Base-by-base conservation (phyloP, 35 echinoderm and acorn worm species). In the Apostichopus japonicus region DNA sequence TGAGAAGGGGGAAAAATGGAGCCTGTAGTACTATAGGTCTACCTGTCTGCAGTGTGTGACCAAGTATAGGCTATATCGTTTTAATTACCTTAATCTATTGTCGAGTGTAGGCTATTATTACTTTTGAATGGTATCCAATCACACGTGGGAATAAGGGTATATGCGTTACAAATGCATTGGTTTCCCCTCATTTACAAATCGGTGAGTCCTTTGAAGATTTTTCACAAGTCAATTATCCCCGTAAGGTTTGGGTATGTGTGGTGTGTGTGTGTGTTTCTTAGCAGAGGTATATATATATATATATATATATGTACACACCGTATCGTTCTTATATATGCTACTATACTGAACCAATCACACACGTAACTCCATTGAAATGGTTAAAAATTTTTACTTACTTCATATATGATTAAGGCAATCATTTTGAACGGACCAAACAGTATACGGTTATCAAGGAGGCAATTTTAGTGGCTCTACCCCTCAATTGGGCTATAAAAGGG, bases 151-250 rank as follows among this genome's bases (percentile, higher is more conserved):
- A 84, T 84, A 6, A 58, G 56, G 81, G 81, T 57, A 84, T 58
- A 84, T 59, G 56, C 54, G 57, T 84, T 84, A 57, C 81, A 17
- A 84, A 57, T 84, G 81, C 56, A 84, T 57, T 57, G 17, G 81
- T n/a, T 57, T 44, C 33, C 81, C 81, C 81, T 58, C 19, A 84
- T 84, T 84, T 58, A 84, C 81, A 84, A 84, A 84, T 84, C 81
- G 81, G 81, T 84, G 55, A 84, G 54, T 84, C 55, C 81, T 84
- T 84, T 84, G 81, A 84, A 84, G 81, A 54, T 84, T 84, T 56
- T 84, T 10, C 55, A 23, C 81, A 84, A 84, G 81, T 84, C 81
- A 84, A 84, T 84, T 84, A 84, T 84, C 81, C 56, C 5, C 22
- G 14, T 10, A 84, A 57, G 81, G 54, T 84, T 57, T 57, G 16